Evolutionary conservation across 1,140 invertebrate species (phyloP).

Genomic region (Orchestia grillus): DNA sequence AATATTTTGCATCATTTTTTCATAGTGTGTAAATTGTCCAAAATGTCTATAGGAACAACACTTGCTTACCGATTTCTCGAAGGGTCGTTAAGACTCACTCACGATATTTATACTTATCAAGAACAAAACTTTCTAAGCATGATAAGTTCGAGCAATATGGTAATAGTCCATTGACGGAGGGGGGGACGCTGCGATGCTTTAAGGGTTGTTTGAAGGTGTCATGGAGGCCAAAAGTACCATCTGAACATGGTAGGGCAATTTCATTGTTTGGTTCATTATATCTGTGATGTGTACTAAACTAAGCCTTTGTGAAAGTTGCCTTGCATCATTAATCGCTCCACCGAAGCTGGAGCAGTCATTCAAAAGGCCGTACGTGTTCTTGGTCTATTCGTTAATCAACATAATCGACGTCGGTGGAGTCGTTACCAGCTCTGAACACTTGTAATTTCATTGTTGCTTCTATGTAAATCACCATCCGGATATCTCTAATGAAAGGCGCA

Average conservation of each 20-base stretch:
- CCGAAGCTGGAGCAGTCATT: background rate
- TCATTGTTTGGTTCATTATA: background rate
- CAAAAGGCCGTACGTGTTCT: background rate
- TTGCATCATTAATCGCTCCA: background rate
- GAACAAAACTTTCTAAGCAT: background rate
- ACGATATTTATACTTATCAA: background rate
- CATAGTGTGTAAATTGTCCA: no score
- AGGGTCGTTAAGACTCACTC: background rate
- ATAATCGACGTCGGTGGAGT: background rate
- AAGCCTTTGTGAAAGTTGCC: background rate
- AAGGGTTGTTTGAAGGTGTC: background rate
- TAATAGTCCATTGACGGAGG: background rate
- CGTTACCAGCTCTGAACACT: background rate
- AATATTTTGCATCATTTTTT: no score
- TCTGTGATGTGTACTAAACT: background rate
- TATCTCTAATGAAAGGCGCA: background rate
- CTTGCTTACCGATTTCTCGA: no score
- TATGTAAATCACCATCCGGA: background rate
- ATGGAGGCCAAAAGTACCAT: background rate
- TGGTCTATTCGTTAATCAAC: background rate
- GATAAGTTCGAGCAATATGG: background rate
- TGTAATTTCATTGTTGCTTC: slow-evolving; percentile 1
- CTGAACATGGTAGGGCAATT: background rate
- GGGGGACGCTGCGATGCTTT: background rate
- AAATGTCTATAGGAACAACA: no score